A percentile compares a stretch with the other conserved stretches of the same genome.
Evolutionary conservation across 1,140 invertebrate genomes (phyloP).

Genomic region (Hycleus cichorii): DNA sequence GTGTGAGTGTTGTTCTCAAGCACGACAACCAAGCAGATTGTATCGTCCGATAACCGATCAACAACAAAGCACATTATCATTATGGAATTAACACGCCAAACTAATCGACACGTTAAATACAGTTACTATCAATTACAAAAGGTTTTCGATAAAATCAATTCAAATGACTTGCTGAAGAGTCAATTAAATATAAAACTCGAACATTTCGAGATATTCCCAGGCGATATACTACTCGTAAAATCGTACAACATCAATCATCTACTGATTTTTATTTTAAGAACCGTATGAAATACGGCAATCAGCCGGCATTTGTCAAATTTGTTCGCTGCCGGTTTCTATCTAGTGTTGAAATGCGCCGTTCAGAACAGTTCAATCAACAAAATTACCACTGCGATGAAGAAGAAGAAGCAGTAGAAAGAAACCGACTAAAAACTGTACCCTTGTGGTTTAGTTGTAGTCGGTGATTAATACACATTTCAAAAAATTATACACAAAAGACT

Average conservation of each 20-base stretch:
- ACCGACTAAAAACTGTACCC: too few relatives aligned
- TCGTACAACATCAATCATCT: too few relatives aligned
- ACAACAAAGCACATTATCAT: conserved; percentile 11
- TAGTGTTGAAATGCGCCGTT: not conserved
- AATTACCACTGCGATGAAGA: too few relatives aligned
- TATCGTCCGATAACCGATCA: not conserved
- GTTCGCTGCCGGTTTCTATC: not conserved
- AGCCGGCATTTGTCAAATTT: not conserved
- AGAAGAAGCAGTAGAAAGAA: too few relatives aligned
- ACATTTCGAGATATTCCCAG: too few relatives aligned
- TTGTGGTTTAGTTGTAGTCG: too few relatives aligned
- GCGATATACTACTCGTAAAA: too few relatives aligned
- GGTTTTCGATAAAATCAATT: conserved; percentile 2
- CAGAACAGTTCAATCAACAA: too few relatives aligned
- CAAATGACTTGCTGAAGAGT: conserved; percentile 2
- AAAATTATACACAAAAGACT: too few relatives aligned
- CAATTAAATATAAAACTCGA: not conserved
- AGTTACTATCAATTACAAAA: conserved; percentile 7
- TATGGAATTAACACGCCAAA: conserved; percentile 12
- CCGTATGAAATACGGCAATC: too few relatives aligned
- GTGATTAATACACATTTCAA: too few relatives aligned
- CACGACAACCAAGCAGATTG: conserved; percentile 8
- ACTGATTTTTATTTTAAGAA: too few relatives aligned
- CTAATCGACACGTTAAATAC: conserved; percentile 16
- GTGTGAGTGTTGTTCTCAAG: not conserved